These are phyloP conservation scores for Agrochola litura DNA, from an alignment of 2,888 invertebrate species.

Conservation along the genomic window DNA sequence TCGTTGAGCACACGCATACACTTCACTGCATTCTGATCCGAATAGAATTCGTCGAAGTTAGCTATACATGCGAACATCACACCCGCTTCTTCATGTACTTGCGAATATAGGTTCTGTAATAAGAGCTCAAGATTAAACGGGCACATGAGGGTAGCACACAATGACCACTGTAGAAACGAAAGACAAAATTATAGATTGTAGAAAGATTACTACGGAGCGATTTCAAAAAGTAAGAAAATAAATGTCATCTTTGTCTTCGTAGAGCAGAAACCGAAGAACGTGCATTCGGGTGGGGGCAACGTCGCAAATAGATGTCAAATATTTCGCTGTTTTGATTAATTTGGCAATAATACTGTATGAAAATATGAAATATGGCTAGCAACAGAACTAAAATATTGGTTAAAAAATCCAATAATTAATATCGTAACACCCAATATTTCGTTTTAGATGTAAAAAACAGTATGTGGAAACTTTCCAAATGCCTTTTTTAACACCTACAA, in stretches of 20 bases:
- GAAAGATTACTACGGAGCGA: background rate
- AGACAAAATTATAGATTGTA: background rate
- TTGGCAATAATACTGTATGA: too few relatives aligned
- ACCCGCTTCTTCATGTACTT: slow-evolving; percentile 96
- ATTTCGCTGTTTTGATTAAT: too few relatives aligned
- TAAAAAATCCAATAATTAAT: too few relatives aligned
- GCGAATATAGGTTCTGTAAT: slow-evolving; percentile 94
- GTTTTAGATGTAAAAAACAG: too few relatives aligned
- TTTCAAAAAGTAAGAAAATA: background rate
- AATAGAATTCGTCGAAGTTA: slow-evolving; percentile 99
- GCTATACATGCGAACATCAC: slow-evolving; percentile 99
- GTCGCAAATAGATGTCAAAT: too few relatives aligned
- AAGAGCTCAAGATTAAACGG: background rate
- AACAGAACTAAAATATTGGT: too few relatives aligned
- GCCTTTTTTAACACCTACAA: too few relatives aligned
- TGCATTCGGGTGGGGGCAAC: too few relatives aligned
- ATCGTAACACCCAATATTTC: too few relatives aligned
- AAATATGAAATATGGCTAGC: too few relatives aligned
- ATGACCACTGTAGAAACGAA: background rate
- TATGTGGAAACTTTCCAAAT: too few relatives aligned
- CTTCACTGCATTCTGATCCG: slow-evolving; percentile 99
- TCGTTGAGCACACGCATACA: slow-evolving; percentile 99
- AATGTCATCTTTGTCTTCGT: background rate
- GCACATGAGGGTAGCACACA: too few relatives aligned
- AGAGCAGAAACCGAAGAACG: background rate